These are phyloP conservation scores for Catostylus mosaicus DNA, from an alignment of 30 jellyfish, hydroid and myxozoan genomes.

Conservation along the genomic window DNA sequence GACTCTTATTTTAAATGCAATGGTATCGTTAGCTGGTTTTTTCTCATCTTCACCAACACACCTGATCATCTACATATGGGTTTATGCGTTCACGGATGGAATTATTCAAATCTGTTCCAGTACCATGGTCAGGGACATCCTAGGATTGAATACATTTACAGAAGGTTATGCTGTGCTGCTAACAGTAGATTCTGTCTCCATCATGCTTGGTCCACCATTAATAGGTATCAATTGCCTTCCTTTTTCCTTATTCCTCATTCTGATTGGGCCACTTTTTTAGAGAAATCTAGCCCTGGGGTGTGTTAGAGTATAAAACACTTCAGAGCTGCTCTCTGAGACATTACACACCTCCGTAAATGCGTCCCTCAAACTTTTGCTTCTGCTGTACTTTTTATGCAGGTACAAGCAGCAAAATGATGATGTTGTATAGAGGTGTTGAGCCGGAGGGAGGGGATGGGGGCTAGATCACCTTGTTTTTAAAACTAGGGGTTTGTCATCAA, in stretches of 20 bases:
- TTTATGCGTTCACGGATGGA: slow-evolving; percentile 17
- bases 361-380: too few species aligned
- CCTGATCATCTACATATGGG: slow-evolving; percentile 12
- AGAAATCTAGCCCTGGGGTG: too few species aligned
- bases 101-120: neutral
- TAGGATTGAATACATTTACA: neutral
- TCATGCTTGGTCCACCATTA: slow-evolving; percentile 38
- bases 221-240: slow-evolving; percentile 32
- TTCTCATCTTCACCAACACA: slow-evolving; percentile 20
- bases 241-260: too few species aligned
- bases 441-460: too few species aligned
- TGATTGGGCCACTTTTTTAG: too few species aligned
- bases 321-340: neutral
- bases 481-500: too few species aligned
- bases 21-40: slow-evolving; percentile 11
- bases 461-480: too few species aligned
- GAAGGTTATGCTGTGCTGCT: slow-evolving; percentile 20
- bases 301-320: too few species aligned
- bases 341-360: neutral
- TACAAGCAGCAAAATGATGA: too few species aligned
- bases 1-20: neutral
- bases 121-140: slow-evolving; percentile 10
- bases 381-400: too few species aligned
- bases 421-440: too few species aligned
- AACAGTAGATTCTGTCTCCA: slow-evolving; percentile 7